A percentile compares a stretch with the other conserved stretches of the same genome.
Conservation (phyloP, 2,888 invertebrate genomes). For the Scaptomyza parva region DNA sequence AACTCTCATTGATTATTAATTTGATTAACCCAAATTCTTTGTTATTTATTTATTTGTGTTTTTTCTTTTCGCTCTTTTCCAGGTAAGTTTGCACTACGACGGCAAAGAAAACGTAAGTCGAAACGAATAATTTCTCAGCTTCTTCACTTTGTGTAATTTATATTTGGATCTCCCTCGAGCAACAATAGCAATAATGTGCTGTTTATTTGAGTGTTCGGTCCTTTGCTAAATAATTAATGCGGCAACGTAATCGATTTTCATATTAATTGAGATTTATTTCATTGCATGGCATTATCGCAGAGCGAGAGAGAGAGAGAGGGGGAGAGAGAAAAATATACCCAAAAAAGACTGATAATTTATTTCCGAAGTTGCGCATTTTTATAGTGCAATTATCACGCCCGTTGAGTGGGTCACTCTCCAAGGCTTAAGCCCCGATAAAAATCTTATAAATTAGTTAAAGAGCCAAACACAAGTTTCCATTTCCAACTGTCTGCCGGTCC, state of each 20-base stretch:
- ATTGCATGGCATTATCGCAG: slow-evolving; percentile 10
- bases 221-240: slow-evolving; percentile 72
- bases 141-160: slow-evolving; percentile 32
- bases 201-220: slow-evolving; percentile 47
- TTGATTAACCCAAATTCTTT: slow-evolving; percentile 16
- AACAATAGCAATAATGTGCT: slow-evolving; percentile 33
- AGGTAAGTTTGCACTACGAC: slow-evolving; percentile 81
- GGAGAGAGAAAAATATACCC: slow-evolving; percentile 11
- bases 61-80: slow-evolving; percentile 20
- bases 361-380: slow-evolving; percentile 69
- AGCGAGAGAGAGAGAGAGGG: neutral
- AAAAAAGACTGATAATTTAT: slow-evolving; percentile 63
- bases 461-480: slow-evolving; percentile 15
- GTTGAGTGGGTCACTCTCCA: slow-evolving; percentile 38
- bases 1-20: neutral
- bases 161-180: slow-evolving; percentile 13
- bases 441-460: slow-evolving; percentile 76
- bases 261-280: slow-evolving; percentile 79
- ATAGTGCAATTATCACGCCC: slow-evolving; percentile 74
- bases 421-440: slow-evolving; percentile 47
- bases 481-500: too few species aligned
- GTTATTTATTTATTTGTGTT: slow-evolving; percentile 31
- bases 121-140: slow-evolving; percentile 18
- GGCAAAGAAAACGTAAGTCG: slow-evolving; percentile 82
- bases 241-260: slow-evolving; percentile 74